Evolutionary conservation across 2,113 vertebrate species (phyloP), one percentile per base, ranked within the genome.

Genomic region (Diadophis punctatus): DNA sequence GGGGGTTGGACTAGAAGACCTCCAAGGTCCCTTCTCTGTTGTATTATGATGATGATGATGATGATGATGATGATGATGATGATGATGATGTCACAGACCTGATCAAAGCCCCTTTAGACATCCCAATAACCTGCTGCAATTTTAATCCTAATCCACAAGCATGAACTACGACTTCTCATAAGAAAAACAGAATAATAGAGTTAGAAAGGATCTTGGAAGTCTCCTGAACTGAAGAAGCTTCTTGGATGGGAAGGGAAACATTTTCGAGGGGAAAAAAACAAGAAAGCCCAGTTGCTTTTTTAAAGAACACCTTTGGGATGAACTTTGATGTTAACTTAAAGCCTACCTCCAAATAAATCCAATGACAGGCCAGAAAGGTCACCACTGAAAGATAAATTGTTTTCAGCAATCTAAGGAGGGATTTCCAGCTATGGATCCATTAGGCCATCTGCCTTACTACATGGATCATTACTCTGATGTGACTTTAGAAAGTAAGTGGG

Each of bases 311-410:
- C 3, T 86, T 48, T 27, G 4, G 46, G 85, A 94, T 94, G 87
- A 89, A 89, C 55, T 7, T 94, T 93, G 89, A 0, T 0, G 89
- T 91, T 93, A 95, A 94, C 93, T 90, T n/a, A 34, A 89, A 39
- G 84, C 93, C 94, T 18, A 51, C 94, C n/a, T 39, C 0, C 18
- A 46, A 86, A 11, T 43, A 91, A 93, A 95, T 86, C 95, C 43
- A 60, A 0, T 0, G 18, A 20, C 84, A 92, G 88, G 51, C 27
- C n/a, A 9, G 93, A 93, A 96, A 96, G 96, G 95, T 93, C 93
- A 92, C 0, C 20, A 49, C 58, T 11, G 89, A n/a, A 94, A 97
- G 96, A 94, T 63, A 96, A 96, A 94, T 95, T 93, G 91, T 87
- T 43, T 93, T 90, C 8, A n/a, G 94, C 88, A 93, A 95, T 52